Evolutionary conservation across 2,797 vertebrate species (phyloP).

Genomic region (Labroides dimidiatus): DNA sequence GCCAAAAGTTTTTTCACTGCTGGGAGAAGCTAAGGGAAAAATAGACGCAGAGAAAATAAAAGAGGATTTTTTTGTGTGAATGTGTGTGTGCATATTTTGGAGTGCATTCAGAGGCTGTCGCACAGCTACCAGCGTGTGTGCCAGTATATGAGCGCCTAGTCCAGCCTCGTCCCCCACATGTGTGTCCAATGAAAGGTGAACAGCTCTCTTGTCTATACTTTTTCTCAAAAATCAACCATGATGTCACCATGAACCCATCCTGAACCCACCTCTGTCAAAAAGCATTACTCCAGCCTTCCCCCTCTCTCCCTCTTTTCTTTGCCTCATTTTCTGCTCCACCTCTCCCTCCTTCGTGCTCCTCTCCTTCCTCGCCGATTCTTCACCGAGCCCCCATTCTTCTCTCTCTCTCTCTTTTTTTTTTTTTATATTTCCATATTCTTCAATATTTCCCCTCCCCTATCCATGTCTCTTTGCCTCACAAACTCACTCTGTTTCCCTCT

Average conservation of each 20-base stretch:
- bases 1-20: slow-evolving; percentile 57
- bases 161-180: slow-evolving; percentile 78
- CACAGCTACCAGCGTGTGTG: slow-evolving; percentile 68
- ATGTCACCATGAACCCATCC: slow-evolving; percentile 88
- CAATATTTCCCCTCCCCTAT: slow-evolving; percentile 50
- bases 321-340: slow-evolving; percentile 77
- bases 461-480: slow-evolving; percentile 42
- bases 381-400: slow-evolving; percentile 72
- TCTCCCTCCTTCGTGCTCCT: slow-evolving; percentile 72
- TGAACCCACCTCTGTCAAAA: slow-evolving; percentile 88
- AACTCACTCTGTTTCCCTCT: slow-evolving; percentile 22
- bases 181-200: slow-evolving; percentile 87
- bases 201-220: slow-evolving; percentile 85
- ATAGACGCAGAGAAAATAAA: slow-evolving; percentile 41
- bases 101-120: slow-evolving; percentile 67
- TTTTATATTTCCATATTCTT: slow-evolving; percentile 74
- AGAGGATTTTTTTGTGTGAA: slow-evolving; percentile 9
- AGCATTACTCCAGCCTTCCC: slow-evolving; percentile 77
- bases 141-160: slow-evolving; percentile 65
- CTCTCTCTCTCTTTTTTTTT: slow-evolving; percentile 59
- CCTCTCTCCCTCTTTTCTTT: slow-evolving; percentile 35
- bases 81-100: slow-evolving; percentile 53
- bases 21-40: slow-evolving; percentile 41
- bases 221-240: slow-evolving; percentile 83
- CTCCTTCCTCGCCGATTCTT: slow-evolving; percentile 73